Evolutionary conservation across 2,113 vertebrate genomes (phyloP), one percentile per base, ranked within the genome.

Genomic region (Alosa alosa): DNA sequence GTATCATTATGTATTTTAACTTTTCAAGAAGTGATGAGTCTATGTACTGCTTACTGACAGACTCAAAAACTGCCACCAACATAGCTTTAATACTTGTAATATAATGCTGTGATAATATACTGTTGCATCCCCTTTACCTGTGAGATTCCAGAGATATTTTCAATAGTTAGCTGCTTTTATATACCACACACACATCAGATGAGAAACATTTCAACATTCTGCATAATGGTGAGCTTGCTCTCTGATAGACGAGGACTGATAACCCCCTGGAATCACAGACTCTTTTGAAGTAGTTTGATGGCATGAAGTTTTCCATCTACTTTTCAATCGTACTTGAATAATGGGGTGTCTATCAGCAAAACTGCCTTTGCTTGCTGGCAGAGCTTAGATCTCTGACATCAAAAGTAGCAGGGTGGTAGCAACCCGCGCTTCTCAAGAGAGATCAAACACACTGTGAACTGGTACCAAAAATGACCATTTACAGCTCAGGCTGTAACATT

Each of bases 381-480:
- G 0, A 57, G 83, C 92, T 93, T 90, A 93, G 92, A 94, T 94
- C 92, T 92, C 86, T 75, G 83, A 93, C 93, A 93, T 94, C 92
- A 95, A 93, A 93, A 82, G 25, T 92, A 91, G 90, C 89, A 47
- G 36, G 82, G 81, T 84, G 18, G 68, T 89, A 72, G 36, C 83
- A 78, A 93, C 92, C 90, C 84, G 83, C 36, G n/a, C 83, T 84
- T 84, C 85, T 86, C 83, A 31, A 52, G 89, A 84, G 57, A 93
- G 92, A 92, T 94, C 92, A 94, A 94, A 94, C 90, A 86, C n/a
- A 22, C 18, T 17, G 25, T 72, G 72, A 81, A 75, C 81, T 46
- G 72, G 75, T 46, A 18, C 6, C 87, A 52, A 86, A 72, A 44
- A 83, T 84, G 88, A 84, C 92, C 91, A 89, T 92, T 92, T 91